Evolutionary conservation across 2,888 invertebrate species (phyloP), one percentile per base, ranked within the genome.

Genomic region (Dichetophora obliterata): DNA sequence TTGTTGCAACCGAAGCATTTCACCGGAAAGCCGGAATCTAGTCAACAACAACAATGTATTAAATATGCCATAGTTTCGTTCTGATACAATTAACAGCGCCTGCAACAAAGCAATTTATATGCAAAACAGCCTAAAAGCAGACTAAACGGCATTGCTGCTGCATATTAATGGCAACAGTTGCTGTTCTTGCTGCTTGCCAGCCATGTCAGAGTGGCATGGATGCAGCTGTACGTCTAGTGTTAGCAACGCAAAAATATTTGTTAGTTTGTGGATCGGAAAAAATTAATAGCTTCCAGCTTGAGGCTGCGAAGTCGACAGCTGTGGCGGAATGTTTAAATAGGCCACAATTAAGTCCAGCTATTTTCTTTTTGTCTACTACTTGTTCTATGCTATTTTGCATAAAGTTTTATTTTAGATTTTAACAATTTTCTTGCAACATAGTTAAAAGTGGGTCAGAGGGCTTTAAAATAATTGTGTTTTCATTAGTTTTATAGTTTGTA

Each of bases 51-150:
- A 14, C 11, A 14, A 43, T 43, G 11, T 14, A 43, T 43, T 43
- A 43, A 11, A 43, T 43, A 43, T 43, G 43, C 43, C 43, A 43
- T 11, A 43, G 43, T 43, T 43, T 63, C 8, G 3, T 68, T 69
- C 34, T 69, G 54, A 69, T 69, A 54, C 69, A 69, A 71, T 71
- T 71, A 59, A 71, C 57, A 71, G 57, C 19, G 57, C 19, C 66
- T 19, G 68, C 48, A 22, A 16, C 48, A 11, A 9, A n/a, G 37
- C 63, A 59, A 71, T 71, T 59, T 19, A 71, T 59, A 71, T 71
- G 73, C 65, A 52, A 11, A 31, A 34, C 73, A 61, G 50, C 63
- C 50, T 27, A 63, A 50, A 50, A 73, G 73, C 34, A 52, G 52
- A 43, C 71, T 59, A 34, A 34, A 31, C 54, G 31, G 37, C 63